These are phyloP conservation scores for Corvus moneduloides DNA, from an alignment of 2,113 vertebrate genomes.

Conservation along the genomic window DNA sequence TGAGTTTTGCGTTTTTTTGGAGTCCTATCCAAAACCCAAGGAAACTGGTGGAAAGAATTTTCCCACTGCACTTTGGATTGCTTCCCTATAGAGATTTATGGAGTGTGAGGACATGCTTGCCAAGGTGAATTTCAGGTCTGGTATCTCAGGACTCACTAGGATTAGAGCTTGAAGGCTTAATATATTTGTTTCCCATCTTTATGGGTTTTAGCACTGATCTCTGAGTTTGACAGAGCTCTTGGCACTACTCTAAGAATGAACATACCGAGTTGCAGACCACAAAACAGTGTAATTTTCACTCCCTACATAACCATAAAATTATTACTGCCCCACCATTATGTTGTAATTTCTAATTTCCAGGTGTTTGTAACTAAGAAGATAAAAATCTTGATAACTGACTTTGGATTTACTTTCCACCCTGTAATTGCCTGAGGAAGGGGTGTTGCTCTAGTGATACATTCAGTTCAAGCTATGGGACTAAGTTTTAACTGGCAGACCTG, in stretches of 20 bases:
- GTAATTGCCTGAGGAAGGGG: slow-evolving; percentile 14
- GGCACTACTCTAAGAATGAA: neutral
- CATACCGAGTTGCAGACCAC: neutral
- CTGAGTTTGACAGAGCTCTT: neutral
- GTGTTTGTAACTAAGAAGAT: slow-evolving; percentile 58
- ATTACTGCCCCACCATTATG: slow-evolving; percentile 26
- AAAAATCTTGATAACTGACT: slow-evolving; percentile 54
- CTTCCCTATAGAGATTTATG: neutral
- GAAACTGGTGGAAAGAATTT: neutral
- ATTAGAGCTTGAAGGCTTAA: neutral
- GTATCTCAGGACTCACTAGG: neutral
- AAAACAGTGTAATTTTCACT: slow-evolving; percentile 16
- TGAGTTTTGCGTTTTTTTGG: neutral
- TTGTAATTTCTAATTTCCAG: slow-evolving; percentile 59
- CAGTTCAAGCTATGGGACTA: neutral
- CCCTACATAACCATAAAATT: slow-evolving; percentile 18
- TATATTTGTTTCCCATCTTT: neutral
- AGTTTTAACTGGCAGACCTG: neutral
- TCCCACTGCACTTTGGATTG: neutral
- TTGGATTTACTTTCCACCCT: slow-evolving; percentile 24
- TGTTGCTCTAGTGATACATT: neutral
- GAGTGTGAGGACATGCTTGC: neutral
- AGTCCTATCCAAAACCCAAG: neutral
- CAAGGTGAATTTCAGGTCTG: slow-evolving; percentile 21
- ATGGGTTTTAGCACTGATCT: neutral